A percentile compares a stretch with the other conserved stretches of the same genome.
Evolutionary conservation across 2,797 vertebrate genomes (phyloP).

Genomic region (Pipistrellus nathusii): DNA sequence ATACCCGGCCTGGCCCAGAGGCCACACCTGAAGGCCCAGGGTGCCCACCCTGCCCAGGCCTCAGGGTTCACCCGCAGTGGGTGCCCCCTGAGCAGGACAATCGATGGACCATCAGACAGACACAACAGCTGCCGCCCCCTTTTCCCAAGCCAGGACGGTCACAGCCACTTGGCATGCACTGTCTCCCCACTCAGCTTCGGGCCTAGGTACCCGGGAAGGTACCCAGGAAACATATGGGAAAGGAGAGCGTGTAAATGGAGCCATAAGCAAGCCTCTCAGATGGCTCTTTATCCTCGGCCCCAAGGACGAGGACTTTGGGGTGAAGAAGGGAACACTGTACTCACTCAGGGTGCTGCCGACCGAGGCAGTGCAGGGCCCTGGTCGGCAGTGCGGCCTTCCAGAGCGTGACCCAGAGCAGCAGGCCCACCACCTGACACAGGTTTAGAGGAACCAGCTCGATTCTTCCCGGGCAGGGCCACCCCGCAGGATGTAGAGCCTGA

Average conservation of each 20-base stretch:
- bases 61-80: not conserved
- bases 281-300: not conserved
- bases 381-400: no score
- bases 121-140: fast-evolving
- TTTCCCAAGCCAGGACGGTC: fast-evolving
- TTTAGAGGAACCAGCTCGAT: no score
- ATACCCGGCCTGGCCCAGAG: not conserved
- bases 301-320: not conserved
- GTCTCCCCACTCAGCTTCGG: not conserved
- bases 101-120: fast-evolving
- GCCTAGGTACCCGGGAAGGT: not conserved
- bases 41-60: not conserved
- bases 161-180: fast-evolving
- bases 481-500: no score
- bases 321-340: no score
- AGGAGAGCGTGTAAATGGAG: not conserved
- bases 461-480: no score
- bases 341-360: no score
- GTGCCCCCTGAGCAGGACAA: not conserved
- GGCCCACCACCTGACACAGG: no score
- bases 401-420: no score
- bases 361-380: no score
- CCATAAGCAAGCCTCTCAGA: not conserved
- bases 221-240: not conserved
- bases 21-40: not conserved